Percentiles rank a stretch among this genome's conserved stretches.
Conservation (phyloP, 1,140 invertebrate species). For the Gryon sp. region DNA sequence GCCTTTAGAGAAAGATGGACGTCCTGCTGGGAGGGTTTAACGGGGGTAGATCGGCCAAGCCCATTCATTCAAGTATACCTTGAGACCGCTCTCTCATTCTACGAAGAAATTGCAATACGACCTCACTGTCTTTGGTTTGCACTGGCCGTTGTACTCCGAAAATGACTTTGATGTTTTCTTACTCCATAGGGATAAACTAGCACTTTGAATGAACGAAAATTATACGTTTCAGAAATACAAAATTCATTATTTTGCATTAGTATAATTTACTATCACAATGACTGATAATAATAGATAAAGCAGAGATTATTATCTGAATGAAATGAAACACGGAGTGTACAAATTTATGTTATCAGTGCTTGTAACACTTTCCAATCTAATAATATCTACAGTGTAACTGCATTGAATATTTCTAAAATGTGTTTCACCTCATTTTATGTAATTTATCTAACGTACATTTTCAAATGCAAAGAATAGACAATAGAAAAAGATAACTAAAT, state of each 20-base stretch:
- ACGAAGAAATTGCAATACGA: conserved; percentile 52
- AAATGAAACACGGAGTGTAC: too few species aligned
- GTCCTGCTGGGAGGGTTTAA: conserved; percentile 73
- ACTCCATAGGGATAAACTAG: conserved; percentile 16
- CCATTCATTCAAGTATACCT: conserved; percentile 66
- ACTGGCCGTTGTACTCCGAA: conserved; percentile 5
- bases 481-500: conserved; percentile 15
- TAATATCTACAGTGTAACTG: too few species aligned
- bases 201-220: conserved; percentile 25
- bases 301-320: too few species aligned
- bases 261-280: background rate
- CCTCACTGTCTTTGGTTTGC: conserved; percentile 33
- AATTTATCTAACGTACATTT: background rate
- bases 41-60: conserved; percentile 65
- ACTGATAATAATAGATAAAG: too few species aligned
- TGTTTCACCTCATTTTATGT: conserved; percentile 16
- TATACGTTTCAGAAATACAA: conserved; percentile 23
- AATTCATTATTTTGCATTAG: conserved; percentile 32
- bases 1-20: conserved; percentile 61
- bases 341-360: too few species aligned
- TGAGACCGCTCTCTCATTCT: conserved; percentile 62
- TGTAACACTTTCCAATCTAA: too few species aligned
- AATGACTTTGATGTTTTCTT: conserved; percentile 44
- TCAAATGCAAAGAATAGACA: conserved; percentile 3
- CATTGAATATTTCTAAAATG: background rate